Evolutionary conservation across 30 jellyfish, hydroid and myxozoan genomes (phyloP), one percentile per base, ranked within the genome.

Genomic region (Mastigias papua): DNA sequence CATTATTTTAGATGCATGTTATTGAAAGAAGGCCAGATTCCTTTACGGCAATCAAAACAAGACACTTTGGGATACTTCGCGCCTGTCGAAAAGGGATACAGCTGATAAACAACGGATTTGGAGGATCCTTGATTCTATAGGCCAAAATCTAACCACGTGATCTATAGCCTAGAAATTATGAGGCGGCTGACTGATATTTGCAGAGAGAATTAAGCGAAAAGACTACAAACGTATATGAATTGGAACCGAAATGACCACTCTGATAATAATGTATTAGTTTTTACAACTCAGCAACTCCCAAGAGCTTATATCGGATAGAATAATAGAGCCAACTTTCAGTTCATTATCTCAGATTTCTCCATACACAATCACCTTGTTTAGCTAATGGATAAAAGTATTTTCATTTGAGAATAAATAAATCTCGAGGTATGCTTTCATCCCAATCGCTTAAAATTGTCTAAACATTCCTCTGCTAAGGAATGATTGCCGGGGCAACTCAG

Each of bases 161-260:
- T 13, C 37, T 4, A 63, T 23, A 25, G 74, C 46, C 74, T 63
- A 63, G 74, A 63, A 37, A 26, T 15, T 63, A 63, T 27, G 23
- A 7, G 74, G 74, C 74, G 74, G 74, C 74, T 63, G 5, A 27
- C 35, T 63, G 5, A 7, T 26, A 25, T 63, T 63, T 63, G 74
- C 74, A 63, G 2, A 63, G 26, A 63, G 42, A 63, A 25, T 17
- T 63, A 63, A n/a, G 7, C 20, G 6, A 25, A 6, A 63, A 23
- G 42, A 6, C 42, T 23, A 63, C 2, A 22, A 20, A 27, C 21
- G 74, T 42, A 2, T 1, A 4, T 63, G 42, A 63, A 63, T 27
- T 27, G 74, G 13, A 4, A 25, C 74, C 74, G 74, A n/a, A 27
- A 27, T n/a, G 74, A 17, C 13, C 30, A 27, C 17, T 54, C 67